Base-by-base conservation (phyloP, 1,140 invertebrate genomes). In the Cheumatopsyche charites region DNA sequence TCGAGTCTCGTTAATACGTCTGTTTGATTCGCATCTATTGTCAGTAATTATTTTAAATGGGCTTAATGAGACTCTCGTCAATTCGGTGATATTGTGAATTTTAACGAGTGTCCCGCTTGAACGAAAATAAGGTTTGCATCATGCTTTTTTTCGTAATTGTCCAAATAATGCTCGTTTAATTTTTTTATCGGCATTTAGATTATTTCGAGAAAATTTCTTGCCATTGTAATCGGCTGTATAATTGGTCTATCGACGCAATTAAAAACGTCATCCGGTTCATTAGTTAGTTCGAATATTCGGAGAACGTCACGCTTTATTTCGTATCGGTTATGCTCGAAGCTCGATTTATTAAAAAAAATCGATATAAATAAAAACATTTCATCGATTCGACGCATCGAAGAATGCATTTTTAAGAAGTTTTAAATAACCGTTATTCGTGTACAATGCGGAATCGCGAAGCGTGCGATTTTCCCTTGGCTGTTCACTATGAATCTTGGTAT, bases 21-120 rank as follows among this genome's bases (percentile, higher is more conserved):
- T 13, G 55, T 58, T 23, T 58, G 55, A 25, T 58, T 58, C 55
- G 21, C 21, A 58, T 58, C 55, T 58, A 58, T 58, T 58, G 55
- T 12, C 12, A 58, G 23, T 58, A 58, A 58, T 58, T 58, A 19
- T 58, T 58, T 58, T 19, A 12, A 58, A 58, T 58, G 55, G 23
- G 55, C 23, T 58, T 58, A 58, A 58, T 26, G 23, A 58, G 21
- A 23, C 21, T 7, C 55, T 25, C 55, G 21, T 19, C 55, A 58
- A 25, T 58, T 58, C 21, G 23, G 19, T 58, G 23, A 12, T 23
- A 19, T 58, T 36, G 29, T 36, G 9, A 36, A 36, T 36, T 4
- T 36, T 36, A 36, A 36, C 29, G 29, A 36, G 29, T 36, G 29
- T 36, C 3, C 9, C 29, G 3, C 29, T 3, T 36, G 29, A 36